Conservation (phyloP, 2,113 vertebrate genomes). For the Semicossyphus pulcher region DNA sequence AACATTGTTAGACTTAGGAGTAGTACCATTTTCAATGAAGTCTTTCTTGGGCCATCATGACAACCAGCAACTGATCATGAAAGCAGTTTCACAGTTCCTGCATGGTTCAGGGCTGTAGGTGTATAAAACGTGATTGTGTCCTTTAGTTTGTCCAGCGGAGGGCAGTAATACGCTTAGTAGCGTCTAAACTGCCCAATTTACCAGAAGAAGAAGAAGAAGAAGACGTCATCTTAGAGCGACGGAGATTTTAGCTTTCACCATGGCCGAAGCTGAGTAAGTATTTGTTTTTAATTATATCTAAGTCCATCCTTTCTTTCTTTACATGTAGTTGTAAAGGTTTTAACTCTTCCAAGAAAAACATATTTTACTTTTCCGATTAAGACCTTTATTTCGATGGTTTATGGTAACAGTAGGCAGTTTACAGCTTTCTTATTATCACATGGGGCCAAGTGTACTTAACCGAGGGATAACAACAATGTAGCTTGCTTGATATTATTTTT, state of each 20-base stretch:
- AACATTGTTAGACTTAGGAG: too few relatives aligned
- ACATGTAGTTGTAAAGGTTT: rapidly evolving
- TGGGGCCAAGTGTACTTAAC: neutral
- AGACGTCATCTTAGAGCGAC: constrained; percentile 58
- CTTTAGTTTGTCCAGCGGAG: too few relatives aligned
- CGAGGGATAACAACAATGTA: neutral
- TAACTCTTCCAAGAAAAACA: rapidly evolving
- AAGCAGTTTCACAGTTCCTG: too few relatives aligned
- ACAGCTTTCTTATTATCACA: constrained; percentile 22
- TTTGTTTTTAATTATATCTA: constrained; percentile 45
- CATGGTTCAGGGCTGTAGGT: too few relatives aligned
- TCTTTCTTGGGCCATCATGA: too few relatives aligned
- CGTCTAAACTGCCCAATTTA: too few relatives aligned
- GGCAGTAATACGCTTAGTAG: too few relatives aligned
- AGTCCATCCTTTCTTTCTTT: constrained; percentile 39
- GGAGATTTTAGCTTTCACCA: neutral
- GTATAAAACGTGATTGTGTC: too few relatives aligned
- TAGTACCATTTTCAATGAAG: too few relatives aligned
- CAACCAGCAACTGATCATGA: too few relatives aligned
- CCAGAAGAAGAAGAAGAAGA: too few relatives aligned
- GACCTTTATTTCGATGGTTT: constrained; percentile 3
- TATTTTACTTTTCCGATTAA: rapidly evolving
- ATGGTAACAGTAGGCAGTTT: neutral
- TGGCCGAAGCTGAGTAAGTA: constrained; percentile 77
- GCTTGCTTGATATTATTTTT: neutral